Base-by-base conservation (phyloP, 2,797 vertebrate species). In the Chiloscyllium punctatum region DNA sequence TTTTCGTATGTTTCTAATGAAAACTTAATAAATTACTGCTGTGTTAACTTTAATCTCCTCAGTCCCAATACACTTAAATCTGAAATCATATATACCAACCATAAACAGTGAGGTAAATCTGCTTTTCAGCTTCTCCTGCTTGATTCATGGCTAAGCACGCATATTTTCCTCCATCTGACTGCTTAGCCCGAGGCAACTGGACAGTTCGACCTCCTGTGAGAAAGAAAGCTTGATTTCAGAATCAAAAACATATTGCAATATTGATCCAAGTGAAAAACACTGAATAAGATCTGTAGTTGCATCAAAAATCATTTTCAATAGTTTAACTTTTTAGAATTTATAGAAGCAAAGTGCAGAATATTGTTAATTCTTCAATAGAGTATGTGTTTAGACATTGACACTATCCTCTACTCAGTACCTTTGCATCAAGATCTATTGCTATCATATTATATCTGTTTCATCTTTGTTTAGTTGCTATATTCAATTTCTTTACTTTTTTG, bases 111-210 rank as follows among this genome's bases (percentile, higher is more conserved):
- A 99, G 98, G 96, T 98, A 97, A 96, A 98, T 97, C 95, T 97
- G 98, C 96, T 99, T 99, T 96, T 98, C 97, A 96, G 98, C 98
- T 97, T 99, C 98, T 96, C 99, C 99, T 96, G 98, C 99, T 96
- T 98, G 98, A 96, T 99, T 99, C 96, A 98, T 98, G 96, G 99
- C 99, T 96, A 99, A 97, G 95, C 99, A 99, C 90, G 97, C 98
- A 96, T 99, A 99, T 96, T 98, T 98, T 77, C 99, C 99, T 27
- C 97, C 98, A 90, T 99, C 98, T 5, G 98, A 98, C 42, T 99
- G 97, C 96, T 98, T 99, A 95, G 98, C 98, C 96, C 98, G 98
- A 91, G 98, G 97, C 96, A 99, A 98, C 97, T 99, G 99, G 69
- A 99, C 97, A 0, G 97, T 99, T 2, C 98, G 98, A 95, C 99